A percentile compares a stretch with the other conserved stretches of the same genome.
These are phyloP conservation scores for Leistus spinibarbis DNA, from an alignment of 2,888 invertebrate species.

Conservation along the genomic window DNA sequence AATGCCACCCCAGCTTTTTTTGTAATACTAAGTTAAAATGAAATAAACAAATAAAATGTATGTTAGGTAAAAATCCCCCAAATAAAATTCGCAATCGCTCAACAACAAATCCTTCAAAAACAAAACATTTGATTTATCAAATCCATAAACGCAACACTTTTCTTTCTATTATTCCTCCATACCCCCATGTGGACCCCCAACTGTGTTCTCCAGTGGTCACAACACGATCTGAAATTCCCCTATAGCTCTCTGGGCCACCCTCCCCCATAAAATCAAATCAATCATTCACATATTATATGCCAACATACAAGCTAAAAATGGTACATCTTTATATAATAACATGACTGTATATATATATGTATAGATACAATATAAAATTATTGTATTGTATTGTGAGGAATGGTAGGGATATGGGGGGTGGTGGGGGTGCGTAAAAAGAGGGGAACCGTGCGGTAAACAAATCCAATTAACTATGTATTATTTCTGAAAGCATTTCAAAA, in stretches of 20 bases:
- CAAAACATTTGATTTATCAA: neutral
- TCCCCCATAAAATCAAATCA: constrained; percentile 30
- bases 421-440: neutral
- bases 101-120: neutral
- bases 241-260: neutral
- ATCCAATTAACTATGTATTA: constrained; percentile 57
- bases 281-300: constrained; percentile 13
- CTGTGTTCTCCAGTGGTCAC: constrained; percentile 7
- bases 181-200: neutral
- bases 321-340: constrained; percentile 22
- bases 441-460: constrained; percentile 48
- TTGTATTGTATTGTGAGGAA: neutral
- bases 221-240: constrained; percentile 2
- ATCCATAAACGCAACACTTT: neutral
- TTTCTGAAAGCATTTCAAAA: constrained; percentile 50
- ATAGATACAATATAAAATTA: constrained; percentile 10
- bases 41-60: too few species aligned
- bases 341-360: constrained; percentile 19
- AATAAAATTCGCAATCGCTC: neutral
- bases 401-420: neutral
- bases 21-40: too few species aligned
- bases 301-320: constrained; percentile 12
- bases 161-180: neutral
- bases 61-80: neutral
- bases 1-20: too few species aligned